These are phyloP conservation scores for Sphaerodactylus townsendi DNA, from an alignment of 2,113 vertebrate genomes.

Conservation along the genomic window DNA sequence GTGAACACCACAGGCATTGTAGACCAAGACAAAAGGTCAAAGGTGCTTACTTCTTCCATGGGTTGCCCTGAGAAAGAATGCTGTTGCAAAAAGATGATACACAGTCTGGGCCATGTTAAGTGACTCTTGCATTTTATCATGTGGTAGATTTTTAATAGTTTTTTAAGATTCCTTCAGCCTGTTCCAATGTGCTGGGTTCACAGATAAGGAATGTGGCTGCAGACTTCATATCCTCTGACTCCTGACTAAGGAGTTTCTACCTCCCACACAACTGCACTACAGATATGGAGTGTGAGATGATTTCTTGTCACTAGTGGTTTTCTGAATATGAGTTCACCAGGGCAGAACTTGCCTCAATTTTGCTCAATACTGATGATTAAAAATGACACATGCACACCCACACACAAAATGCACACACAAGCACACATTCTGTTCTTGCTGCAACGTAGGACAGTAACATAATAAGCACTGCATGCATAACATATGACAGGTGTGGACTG, in stretches of 20 bases:
- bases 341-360: constrained; percentile 28
- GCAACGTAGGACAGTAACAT: not conserved
- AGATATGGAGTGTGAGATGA: not conserved
- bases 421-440: not conserved
- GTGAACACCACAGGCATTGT: not conserved
- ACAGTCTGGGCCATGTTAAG: not conserved
- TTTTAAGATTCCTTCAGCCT: not conserved
- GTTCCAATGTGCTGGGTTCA: not conserved
- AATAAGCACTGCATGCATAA: too few species aligned
- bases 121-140: not conserved
- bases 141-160: not conserved
- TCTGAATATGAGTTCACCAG: constrained; percentile 25
- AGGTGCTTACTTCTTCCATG: not conserved
- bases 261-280: not conserved
- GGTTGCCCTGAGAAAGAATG: not conserved
- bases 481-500: too few species aligned
- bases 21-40: not conserved
- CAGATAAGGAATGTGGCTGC: not conserved
- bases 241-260: not conserved
- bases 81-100: not conserved
- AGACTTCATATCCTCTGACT: not conserved
- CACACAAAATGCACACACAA: constrained; percentile 1
- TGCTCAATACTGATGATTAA: constrained; percentile 17
- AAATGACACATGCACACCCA: constrained; percentile 3
- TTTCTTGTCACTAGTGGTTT: not conserved